Evolutionary conservation across 2,888 invertebrate genomes (phyloP).

Genomic region (Hymenopus coronatus): DNA sequence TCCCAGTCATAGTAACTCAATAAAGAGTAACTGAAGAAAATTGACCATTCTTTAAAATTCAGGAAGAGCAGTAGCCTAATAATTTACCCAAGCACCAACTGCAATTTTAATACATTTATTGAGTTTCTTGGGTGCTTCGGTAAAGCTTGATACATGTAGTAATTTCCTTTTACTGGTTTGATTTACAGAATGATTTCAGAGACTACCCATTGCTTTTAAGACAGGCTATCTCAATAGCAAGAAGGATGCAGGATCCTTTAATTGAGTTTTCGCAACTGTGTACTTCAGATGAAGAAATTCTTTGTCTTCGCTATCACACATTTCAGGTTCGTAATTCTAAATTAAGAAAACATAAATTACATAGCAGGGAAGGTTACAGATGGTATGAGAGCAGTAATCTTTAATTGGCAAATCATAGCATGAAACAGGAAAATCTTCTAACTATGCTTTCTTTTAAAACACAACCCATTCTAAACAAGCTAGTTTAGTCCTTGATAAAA

Average conservation of each 20-base stretch:
- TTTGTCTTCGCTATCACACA: conserved; percentile 89
- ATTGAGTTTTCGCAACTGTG: conserved; percentile 95
- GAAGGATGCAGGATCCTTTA: conserved; percentile 91
- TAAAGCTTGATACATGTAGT: too few species aligned
- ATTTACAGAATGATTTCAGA: conserved; percentile 70
- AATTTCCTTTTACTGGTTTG: background rate
- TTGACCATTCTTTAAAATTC: background rate
- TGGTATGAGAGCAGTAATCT: too few species aligned
- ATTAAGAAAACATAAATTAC: background rate
- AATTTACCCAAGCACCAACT: background rate
- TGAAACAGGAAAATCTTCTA: too few species aligned
- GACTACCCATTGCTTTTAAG: conserved; percentile 89
- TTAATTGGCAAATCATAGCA: too few species aligned
- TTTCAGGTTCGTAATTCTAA: conserved; percentile 53
- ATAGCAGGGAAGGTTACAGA: background rate
- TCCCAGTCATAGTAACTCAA: background rate
- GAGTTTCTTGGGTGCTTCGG: too few species aligned
- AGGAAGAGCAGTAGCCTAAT: background rate
- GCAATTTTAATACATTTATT: too few species aligned
- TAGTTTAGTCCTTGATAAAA: too few species aligned
- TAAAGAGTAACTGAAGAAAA: background rate
- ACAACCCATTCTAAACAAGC: too few species aligned
- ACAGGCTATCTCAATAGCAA: conserved; percentile 89
- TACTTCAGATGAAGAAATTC: conserved; percentile 92
- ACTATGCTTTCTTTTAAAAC: too few species aligned